A percentile compares a stretch with the other conserved stretches of the same genome.
Evolutionary conservation across 2,797 vertebrate species (phyloP).

Genomic region (Myiothlypis coronata): DNA sequence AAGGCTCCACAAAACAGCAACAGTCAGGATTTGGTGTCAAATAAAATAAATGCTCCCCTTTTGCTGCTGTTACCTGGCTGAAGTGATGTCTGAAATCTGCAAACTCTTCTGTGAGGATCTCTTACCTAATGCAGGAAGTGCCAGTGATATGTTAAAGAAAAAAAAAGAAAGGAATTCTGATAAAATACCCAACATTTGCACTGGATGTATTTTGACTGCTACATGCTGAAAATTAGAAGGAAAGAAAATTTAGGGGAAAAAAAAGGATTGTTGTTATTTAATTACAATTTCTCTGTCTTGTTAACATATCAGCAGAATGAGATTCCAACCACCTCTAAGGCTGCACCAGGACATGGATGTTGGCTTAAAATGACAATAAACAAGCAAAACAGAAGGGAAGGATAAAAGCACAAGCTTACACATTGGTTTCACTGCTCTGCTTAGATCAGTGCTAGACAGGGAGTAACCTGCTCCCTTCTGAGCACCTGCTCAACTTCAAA

Average conservation of each 20-base stretch:
- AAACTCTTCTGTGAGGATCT: conserved; percentile 40
- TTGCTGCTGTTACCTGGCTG: conserved; percentile 33
- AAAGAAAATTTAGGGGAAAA: neutral
- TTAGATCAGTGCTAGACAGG: neutral
- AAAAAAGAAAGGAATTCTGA: neutral
- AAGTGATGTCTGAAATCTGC: conserved; percentile 37
- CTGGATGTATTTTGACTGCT: neutral
- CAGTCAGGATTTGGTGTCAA: neutral
- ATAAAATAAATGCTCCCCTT: conserved; percentile 15
- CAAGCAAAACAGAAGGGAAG: neutral
- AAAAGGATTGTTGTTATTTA: neutral
- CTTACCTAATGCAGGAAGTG: conserved; percentile 53
- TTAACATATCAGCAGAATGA: conserved; percentile 32
- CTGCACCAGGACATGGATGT: neutral
- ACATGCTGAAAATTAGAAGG: neutral
- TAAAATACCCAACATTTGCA: conserved; percentile 3
- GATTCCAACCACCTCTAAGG: conserved; percentile 1
- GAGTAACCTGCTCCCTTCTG: neutral
- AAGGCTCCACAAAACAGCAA: conserved; percentile 38
- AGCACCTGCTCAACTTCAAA: neutral
- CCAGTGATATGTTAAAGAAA: neutral
- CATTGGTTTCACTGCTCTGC: neutral
- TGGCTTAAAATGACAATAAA: neutral
- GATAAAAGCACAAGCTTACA: neutral
- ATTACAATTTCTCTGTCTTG: neutral